Conservation (phyloP, 2,113 vertebrate genomes). For the Oceanites oceanicus region DNA sequence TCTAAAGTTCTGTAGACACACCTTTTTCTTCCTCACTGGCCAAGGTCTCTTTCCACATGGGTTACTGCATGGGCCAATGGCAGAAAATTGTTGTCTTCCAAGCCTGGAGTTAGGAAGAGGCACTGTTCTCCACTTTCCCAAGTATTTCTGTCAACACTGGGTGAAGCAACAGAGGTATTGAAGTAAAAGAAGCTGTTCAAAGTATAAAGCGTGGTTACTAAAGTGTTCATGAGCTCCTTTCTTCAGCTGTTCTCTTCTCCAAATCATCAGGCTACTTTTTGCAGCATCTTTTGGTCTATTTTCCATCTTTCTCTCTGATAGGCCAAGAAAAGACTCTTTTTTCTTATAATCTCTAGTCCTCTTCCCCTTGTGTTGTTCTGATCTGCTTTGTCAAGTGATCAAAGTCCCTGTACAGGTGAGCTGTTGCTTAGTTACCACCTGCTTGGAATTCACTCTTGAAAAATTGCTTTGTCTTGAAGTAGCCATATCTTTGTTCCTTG, state of each 20-base stretch:
- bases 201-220: not conserved
- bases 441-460: conserved; percentile 61
- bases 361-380: conserved; percentile 37
- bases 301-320: conserved; percentile 14
- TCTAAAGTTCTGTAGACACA: not conserved
- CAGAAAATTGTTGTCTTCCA: not conserved
- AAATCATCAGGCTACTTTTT: conserved; percentile 3
- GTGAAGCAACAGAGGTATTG: not conserved
- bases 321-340: conserved; percentile 19
- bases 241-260: not conserved
- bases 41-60: not conserved
- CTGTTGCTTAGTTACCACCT: conserved; percentile 68
- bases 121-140: not conserved
- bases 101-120: not conserved
- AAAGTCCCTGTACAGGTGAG: conserved; percentile 52
- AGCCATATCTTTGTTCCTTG: conserved; percentile 50
- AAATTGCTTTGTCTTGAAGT: conserved; percentile 67
- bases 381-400: conserved; percentile 68
- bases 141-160: not conserved
- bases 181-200: not conserved
- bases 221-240: not conserved
- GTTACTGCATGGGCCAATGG: not conserved
- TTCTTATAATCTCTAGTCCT: not conserved
- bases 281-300: not conserved
- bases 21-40: not conserved